A percentile compares a stretch with the other conserved stretches of the same genome.
Conservation (phyloP, 2,113 vertebrate species). For the Beaufortia kweichowensis region DNA sequence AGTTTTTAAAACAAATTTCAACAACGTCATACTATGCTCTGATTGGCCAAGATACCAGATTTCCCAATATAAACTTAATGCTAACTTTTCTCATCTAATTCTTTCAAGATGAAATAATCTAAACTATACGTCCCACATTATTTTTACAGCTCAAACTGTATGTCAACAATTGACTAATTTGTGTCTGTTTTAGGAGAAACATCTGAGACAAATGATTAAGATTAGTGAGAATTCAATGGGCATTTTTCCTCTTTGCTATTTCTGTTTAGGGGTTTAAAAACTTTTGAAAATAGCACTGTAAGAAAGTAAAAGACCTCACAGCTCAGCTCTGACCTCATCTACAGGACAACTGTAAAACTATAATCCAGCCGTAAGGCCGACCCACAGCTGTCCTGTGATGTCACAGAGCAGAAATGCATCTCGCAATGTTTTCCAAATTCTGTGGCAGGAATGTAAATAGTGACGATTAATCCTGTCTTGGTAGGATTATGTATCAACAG, state of each 20-base stretch:
- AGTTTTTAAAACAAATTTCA: background rate
- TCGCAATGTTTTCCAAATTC: constrained; percentile 54
- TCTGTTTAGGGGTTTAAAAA: too few species aligned
- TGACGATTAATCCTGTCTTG: constrained; percentile 68
- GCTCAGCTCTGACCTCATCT: constrained; percentile 1
- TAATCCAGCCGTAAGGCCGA: constrained; percentile 63
- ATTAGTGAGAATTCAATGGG: background rate
- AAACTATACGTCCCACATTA: too few species aligned
- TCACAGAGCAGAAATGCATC: constrained; percentile 59
- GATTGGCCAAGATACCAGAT: background rate
- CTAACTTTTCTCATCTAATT: too few species aligned
- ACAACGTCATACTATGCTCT: too few species aligned
- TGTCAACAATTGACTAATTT: too few species aligned
- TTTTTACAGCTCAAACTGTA: too few species aligned
- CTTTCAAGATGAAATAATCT: too few species aligned
- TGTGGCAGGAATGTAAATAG: constrained; percentile 70
- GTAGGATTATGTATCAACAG: constrained; percentile 70
- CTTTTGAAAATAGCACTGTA: background rate
- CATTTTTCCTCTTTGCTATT: background rate
- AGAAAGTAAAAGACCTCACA: background rate
- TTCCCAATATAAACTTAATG: too few species aligned
- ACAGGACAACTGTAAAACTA: constrained; percentile 43
- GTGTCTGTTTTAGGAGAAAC: too few species aligned
- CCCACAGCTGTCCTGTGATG: constrained; percentile 50
- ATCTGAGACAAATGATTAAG: background rate